phyloP scores from a whole-genome alignment of 2,888 invertebrate species.

The Lamellibrachia columna region DNA sequence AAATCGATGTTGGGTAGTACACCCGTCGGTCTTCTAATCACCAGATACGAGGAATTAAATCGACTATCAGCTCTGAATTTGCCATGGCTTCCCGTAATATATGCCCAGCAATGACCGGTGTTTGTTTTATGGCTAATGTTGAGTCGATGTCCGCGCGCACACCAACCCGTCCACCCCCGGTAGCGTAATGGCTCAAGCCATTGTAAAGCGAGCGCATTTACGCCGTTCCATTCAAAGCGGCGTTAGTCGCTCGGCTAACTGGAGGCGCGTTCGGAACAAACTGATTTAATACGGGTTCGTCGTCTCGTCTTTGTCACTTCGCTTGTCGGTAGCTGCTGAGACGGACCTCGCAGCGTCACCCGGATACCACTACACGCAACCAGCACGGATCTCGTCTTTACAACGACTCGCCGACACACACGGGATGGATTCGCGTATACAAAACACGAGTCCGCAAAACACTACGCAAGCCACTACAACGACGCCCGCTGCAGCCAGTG shows the following conservation, averaged over 20 bases:
- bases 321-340: constrained; percentile 21
- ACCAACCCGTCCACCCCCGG: constrained; percentile 17
- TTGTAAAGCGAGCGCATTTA: constrained; percentile 19
- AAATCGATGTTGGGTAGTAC: constrained; percentile 19
- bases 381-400: constrained; percentile 19
- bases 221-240: constrained; percentile 23
- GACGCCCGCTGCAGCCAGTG: background rate
- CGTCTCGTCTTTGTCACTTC: constrained; percentile 25
- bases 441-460: background rate
- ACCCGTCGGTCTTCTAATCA: background rate
- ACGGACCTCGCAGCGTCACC: background rate
- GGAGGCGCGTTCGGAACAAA: background rate
- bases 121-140: constrained; percentile 20
- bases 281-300: no score
- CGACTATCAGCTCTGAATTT: constrained; percentile 16
- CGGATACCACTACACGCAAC: constrained; percentile 19
- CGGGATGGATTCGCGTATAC: constrained; percentile 24
- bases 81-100: constrained; percentile 23
- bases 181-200: constrained; percentile 19
- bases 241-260: constrained; percentile 17
- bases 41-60: constrained; percentile 25
- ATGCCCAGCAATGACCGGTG: background rate
- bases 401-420: background rate
- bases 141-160: constrained; percentile 21
- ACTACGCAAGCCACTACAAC: constrained; percentile 18